Percentiles rank a stretch among this genome's conserved stretches.
Conservation (phyloP, 2,888 invertebrate genomes). For the Idaea straminata region DNA sequence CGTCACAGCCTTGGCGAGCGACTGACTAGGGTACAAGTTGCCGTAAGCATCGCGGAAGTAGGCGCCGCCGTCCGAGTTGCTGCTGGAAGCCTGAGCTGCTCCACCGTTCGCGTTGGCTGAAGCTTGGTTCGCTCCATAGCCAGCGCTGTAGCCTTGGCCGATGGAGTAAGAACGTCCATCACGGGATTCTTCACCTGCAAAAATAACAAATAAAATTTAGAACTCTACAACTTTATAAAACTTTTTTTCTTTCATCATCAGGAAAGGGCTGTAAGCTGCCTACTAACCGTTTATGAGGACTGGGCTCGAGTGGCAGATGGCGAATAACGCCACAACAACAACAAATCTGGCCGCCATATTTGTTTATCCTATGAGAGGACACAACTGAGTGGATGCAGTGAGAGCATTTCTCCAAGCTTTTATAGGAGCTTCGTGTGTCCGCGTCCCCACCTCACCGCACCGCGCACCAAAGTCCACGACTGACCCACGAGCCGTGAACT, state of each 20-base stretch:
- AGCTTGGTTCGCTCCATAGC: conserved; percentile 46
- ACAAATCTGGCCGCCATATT: conserved; percentile 67
- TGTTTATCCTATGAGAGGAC: conserved; percentile 45
- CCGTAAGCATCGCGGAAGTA: conserved; percentile 40
- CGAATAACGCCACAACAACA: conserved; percentile 56
- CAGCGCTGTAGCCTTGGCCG: conserved; percentile 52
- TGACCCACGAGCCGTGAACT: conserved; percentile 64
- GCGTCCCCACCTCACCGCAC: conserved; percentile 32
- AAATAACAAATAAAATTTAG: conserved; percentile 13
- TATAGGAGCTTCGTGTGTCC: conserved; percentile 48
- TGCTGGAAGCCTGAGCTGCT: conserved; percentile 47
- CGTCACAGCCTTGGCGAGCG: conserved; percentile 45
- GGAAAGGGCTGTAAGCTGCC: neutral
- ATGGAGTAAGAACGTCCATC: conserved; percentile 58
- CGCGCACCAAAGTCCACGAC: conserved; percentile 47
- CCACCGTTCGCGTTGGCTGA: conserved; percentile 48
- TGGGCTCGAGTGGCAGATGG: conserved; percentile 60
- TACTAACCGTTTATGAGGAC: conserved; percentile 62
- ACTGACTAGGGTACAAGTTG: conserved; percentile 47
- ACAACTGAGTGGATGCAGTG: conserved; percentile 68
- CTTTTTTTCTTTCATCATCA: neutral
- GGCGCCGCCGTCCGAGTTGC: conserved; percentile 34
- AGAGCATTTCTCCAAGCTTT: conserved; percentile 76
- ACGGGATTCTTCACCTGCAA: conserved; percentile 55
- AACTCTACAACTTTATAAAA: neutral